Evolutionary conservation across 1,140 invertebrate genomes (phyloP).

Genomic region (Musca vetustissima): DNA sequence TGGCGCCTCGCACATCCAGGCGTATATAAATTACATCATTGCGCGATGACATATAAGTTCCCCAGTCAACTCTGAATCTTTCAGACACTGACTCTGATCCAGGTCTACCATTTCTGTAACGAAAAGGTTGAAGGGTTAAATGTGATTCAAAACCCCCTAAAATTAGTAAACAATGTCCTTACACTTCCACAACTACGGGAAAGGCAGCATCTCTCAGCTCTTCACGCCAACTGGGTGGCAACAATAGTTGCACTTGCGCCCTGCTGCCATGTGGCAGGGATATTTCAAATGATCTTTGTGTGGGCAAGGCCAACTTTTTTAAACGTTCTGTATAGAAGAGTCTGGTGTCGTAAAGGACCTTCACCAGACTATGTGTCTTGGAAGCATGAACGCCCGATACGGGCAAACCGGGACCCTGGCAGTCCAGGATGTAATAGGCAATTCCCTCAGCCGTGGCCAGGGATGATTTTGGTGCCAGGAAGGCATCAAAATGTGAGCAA

Average conservation of each 20-base stretch:
- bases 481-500: constrained; percentile 77
- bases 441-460: constrained; percentile 58
- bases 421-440: constrained; percentile 75
- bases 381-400: constrained; percentile 71
- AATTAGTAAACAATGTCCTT: too few species aligned
- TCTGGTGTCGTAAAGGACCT: constrained; percentile 74
- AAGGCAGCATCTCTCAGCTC: constrained; percentile 81
- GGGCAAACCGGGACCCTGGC: constrained; percentile 76
- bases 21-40: constrained; percentile 88
- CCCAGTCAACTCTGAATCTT: constrained; percentile 84
- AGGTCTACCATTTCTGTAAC: constrained; percentile 81
- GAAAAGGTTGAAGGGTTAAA: too few species aligned
- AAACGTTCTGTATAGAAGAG: constrained; percentile 66
- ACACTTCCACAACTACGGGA: constrained; percentile 82
- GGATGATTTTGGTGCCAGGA: constrained; percentile 61
- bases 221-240: constrained; percentile 80
- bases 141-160: too few species aligned
- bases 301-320: constrained; percentile 72
- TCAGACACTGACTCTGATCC: constrained; percentile 85
- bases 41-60: constrained; percentile 88
- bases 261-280: constrained; percentile 74
- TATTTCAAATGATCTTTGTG: constrained; percentile 74
- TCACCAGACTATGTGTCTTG: constrained; percentile 69
- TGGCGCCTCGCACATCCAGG: constrained; percentile 83
- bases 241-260: constrained; percentile 75